phyloP scores from a whole-genome alignment of 2,888 invertebrate genomes.

The Callyntrura guangdongensis region DNA sequence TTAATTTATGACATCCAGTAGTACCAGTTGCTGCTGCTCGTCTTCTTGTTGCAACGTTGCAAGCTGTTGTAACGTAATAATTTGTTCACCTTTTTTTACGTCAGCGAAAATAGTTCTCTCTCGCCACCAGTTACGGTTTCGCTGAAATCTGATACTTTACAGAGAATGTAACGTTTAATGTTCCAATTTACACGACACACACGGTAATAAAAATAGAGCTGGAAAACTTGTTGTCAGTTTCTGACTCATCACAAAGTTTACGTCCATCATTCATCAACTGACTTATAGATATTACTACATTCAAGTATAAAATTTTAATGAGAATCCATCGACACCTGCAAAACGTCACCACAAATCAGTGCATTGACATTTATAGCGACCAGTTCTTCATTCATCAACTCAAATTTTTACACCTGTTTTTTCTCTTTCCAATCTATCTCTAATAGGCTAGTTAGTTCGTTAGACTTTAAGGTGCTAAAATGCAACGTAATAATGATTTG shows the following conservation, averaged over 20 bases:
- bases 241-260: constrained; percentile 5
- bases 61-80: not conserved
- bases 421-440: not conserved
- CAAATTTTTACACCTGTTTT: constrained; percentile 36
- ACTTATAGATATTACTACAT: not conserved
- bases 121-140: not conserved
- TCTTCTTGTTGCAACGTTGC: not conserved
- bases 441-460: not conserved
- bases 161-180: not conserved
- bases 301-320: constrained; percentile 33
- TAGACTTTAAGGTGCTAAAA: not conserved
- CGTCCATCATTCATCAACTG: not conserved
- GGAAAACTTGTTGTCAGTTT: constrained; percentile 6
- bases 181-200: not conserved
- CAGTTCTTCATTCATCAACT: constrained; percentile 33
- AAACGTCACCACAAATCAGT: constrained; percentile 50
- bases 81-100: not conserved
- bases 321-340: constrained; percentile 59
- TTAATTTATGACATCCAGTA: not conserved
- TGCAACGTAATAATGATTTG: not conserved
- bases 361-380: constrained; percentile 43
- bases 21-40: not conserved
- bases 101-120: not conserved
- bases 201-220: not conserved
- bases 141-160: constrained; percentile 9